phyloP scores from a whole-genome alignment of 1,140 invertebrate species.

The Brachionus rotundiformis region DNA sequence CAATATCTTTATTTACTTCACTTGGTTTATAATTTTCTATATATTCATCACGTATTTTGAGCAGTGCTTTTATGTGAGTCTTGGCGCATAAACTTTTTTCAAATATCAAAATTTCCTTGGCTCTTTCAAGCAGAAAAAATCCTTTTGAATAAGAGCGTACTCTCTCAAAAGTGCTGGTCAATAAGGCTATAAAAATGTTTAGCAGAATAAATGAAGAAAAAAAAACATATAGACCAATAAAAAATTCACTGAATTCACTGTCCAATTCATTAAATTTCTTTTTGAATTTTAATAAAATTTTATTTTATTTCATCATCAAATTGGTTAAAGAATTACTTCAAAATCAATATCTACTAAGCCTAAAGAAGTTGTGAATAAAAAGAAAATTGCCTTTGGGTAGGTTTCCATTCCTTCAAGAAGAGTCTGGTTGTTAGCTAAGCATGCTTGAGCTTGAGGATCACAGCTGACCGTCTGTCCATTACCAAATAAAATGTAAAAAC shows the following conservation, averaged over 20 bases:
- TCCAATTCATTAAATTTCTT: neutral
- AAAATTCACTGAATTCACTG: neutral
- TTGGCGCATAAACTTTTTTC: neutral
- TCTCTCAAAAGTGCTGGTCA: neutral
- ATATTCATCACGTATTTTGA: neutral
- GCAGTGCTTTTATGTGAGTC: neutral
- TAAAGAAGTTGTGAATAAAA: neutral
- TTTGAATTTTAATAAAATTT: neutral
- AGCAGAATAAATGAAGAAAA: neutral
- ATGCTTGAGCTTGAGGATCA: neutral
- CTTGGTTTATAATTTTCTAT: neutral
- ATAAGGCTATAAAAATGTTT: conserved; percentile 36
- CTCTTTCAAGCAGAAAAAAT: neutral
- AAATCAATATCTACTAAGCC: neutral
- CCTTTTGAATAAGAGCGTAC: neutral
- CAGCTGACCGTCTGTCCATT: neutral
- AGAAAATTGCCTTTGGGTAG: neutral
- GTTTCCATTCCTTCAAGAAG: neutral
- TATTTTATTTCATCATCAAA: neutral
- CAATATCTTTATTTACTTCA: neutral
- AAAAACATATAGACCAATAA: conserved; percentile 8
- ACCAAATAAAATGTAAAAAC: conserved; percentile 28
- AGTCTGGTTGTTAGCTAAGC: neutral
- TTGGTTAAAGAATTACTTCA: neutral
- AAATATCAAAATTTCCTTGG: neutral